A percentile compares a stretch with the other conserved stretches of the same genome.
phyloP scores from a whole-genome alignment of 2,888 invertebrate genomes.

The Tribolium freemani region DNA sequence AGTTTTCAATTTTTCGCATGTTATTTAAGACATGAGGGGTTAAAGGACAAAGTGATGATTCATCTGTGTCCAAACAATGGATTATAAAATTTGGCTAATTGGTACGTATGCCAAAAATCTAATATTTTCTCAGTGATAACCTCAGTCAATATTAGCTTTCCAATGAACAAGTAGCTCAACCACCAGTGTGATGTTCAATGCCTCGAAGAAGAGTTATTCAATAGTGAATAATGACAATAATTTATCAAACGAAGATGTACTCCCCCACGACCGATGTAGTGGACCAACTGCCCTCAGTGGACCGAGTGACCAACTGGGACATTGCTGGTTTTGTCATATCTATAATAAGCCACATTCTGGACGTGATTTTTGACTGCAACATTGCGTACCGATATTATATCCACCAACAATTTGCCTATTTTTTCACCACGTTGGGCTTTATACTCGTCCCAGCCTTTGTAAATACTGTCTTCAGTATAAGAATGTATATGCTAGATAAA shows the following conservation, averaged over 20 bases:
- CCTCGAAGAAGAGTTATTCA: conserved; percentile 7
- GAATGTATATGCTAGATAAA: conserved; percentile 77
- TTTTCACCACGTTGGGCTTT: conserved; percentile 78
- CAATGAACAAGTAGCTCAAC: conserved; percentile 3
- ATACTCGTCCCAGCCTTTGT: conserved; percentile 82
- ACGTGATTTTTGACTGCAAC: conserved; percentile 79
- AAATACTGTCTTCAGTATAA: conserved; percentile 80
- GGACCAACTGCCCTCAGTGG: conserved; percentile 74
- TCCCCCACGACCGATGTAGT: conserved; percentile 71
- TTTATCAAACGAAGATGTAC: conserved; percentile 61
- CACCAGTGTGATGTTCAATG: conserved; percentile 26
- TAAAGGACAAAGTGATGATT: conserved; percentile 8
- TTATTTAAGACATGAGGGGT: not conserved
- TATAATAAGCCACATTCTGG: conserved; percentile 78
- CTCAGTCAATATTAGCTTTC: conserved; percentile 19
- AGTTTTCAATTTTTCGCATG: conserved; percentile 1
- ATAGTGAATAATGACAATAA: conserved; percentile 54
- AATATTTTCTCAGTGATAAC: conserved; percentile 27
- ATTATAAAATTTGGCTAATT: conserved; percentile 3
- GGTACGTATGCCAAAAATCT: conserved; percentile 5
- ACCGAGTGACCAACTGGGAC: conserved; percentile 74
- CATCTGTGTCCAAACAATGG: conserved; percentile 1
- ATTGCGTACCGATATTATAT: conserved; percentile 77
- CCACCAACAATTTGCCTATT: conserved; percentile 72
- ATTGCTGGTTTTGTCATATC: conserved; percentile 77